These are phyloP conservation scores for Papilio machaon DNA, from an alignment of 1,140 invertebrate species.

Conservation along the genomic window DNA sequence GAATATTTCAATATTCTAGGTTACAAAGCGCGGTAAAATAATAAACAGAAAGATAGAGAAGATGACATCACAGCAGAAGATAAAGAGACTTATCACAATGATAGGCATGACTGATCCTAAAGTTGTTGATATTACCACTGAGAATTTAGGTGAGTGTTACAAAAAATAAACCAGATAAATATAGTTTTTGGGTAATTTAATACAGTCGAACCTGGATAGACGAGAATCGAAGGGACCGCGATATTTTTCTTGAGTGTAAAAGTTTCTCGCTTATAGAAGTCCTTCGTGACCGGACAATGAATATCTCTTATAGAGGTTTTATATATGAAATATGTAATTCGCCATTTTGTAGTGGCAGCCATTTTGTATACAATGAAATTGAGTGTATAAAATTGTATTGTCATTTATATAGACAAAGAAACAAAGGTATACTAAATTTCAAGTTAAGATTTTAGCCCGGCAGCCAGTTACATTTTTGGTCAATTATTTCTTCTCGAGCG, in stretches of 20 bases:
- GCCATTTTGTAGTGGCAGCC: background rate
- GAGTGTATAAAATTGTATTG: too few relatives aligned
- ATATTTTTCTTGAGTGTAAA: too few relatives aligned
- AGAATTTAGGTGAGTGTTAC: constrained; percentile 79
- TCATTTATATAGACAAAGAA: too few relatives aligned
- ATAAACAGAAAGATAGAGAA: constrained; percentile 84
- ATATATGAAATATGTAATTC: background rate
- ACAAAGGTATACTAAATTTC: too few relatives aligned
- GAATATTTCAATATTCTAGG: constrained; percentile 49
- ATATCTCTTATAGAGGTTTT: too few relatives aligned
- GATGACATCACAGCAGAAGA: constrained; percentile 87
- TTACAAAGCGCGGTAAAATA: constrained; percentile 76
- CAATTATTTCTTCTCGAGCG: too few relatives aligned
- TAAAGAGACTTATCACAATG: constrained; percentile 87
- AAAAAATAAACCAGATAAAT: constrained; percentile 11
- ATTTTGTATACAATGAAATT: background rate
- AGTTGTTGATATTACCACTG: constrained; percentile 94
- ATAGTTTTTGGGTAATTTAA: too few relatives aligned
- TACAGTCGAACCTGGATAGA: too few relatives aligned
- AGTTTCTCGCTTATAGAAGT: too few relatives aligned
- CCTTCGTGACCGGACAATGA: too few relatives aligned
- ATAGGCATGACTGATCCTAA: constrained; percentile 94
- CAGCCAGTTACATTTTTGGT: too few relatives aligned
- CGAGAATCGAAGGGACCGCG: too few relatives aligned
- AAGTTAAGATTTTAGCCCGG: background rate